Evolutionary conservation across 35 echinoderm and acorn worm genomes (phyloP).

Genomic region (Ophiothrix spiculata): DNA sequence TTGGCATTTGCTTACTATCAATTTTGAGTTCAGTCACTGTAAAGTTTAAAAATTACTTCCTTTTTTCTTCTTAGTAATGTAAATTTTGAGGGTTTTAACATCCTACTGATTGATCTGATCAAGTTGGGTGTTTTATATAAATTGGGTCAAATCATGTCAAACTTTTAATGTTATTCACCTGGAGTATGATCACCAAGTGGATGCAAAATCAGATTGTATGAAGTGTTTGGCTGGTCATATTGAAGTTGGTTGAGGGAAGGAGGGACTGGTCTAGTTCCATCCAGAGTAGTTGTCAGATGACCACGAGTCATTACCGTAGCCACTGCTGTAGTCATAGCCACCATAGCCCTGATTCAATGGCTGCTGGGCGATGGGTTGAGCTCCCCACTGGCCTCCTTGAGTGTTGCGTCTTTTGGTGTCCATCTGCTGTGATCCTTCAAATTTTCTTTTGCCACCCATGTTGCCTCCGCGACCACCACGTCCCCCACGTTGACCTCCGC

Average conservation of each 20-base stretch:
- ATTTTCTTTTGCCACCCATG: slow-evolving; percentile 81
- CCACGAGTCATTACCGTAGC: slow-evolving; percentile 47
- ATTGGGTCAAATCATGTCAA: not conserved
- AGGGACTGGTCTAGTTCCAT: slow-evolving; percentile 39
- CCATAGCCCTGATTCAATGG: slow-evolving; percentile 57
- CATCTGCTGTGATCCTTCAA: slow-evolving; percentile 64
- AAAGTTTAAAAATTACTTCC: not conserved
- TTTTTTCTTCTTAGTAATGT: not conserved
- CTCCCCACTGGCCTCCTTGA: slow-evolving; percentile 76
- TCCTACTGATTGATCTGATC: no score
- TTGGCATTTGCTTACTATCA: not conserved
- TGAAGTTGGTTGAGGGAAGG: no score
- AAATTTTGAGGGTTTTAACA: not conserved
- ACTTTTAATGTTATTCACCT: not conserved
- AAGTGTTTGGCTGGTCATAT: slow-evolving; percentile 5
- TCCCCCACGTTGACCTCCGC: slow-evolving; percentile 50
- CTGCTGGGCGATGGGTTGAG: slow-evolving; percentile 96
- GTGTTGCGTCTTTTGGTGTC: slow-evolving; percentile 87
- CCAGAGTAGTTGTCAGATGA: slow-evolving; percentile 54
- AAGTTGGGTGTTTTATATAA: not conserved
- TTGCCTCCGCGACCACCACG: slow-evolving; percentile 68
- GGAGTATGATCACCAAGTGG: slow-evolving; percentile 18
- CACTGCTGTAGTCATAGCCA: slow-evolving; percentile 44
- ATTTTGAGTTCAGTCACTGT: not conserved
- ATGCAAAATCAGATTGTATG: slow-evolving; percentile 12